phyloP scores from a whole-genome alignment of 2,888 invertebrate species.

The Drosophila leonis region DNA sequence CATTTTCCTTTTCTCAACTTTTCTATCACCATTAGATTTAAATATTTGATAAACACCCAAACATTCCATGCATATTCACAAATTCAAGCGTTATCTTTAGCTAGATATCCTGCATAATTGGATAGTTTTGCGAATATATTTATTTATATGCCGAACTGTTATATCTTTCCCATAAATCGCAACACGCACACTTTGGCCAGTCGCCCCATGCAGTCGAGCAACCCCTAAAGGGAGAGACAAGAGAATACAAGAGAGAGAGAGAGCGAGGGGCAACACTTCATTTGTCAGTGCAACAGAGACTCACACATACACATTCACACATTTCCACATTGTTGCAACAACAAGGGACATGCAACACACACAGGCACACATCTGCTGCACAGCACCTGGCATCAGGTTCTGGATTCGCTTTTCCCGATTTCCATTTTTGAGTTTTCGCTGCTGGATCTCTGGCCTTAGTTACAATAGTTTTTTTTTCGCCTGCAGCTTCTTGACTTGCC shows the following conservation, averaged over 20 bases:
- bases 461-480: conserved; percentile 35
- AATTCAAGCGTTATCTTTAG: not conserved
- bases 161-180: conserved; percentile 72
- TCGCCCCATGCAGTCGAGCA: conserved; percentile 35
- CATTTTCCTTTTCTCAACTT: no score
- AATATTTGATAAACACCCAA: not conserved
- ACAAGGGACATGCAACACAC: conserved; percentile 41
- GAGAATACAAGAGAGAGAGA: conserved; percentile 11
- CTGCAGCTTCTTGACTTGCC: conserved; percentile 76
- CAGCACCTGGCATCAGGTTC: conserved; percentile 51
- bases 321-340: conserved; percentile 51
- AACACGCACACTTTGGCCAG: conserved; percentile 64
- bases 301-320: conserved; percentile 39
- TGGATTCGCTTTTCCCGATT: conserved; percentile 37
- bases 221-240: conserved; percentile 45
- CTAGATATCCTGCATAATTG: conserved; percentile 9
- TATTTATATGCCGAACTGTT: conserved; percentile 9
- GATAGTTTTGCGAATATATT: conserved; percentile 16
- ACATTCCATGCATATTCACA: not conserved
- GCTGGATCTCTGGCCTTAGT: conserved; percentile 46
- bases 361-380: conserved; percentile 70
- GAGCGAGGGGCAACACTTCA: conserved; percentile 59
- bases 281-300: conserved; percentile 60
- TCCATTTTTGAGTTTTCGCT: conserved; percentile 31
- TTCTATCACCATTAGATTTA: not conserved